Base-by-base conservation (phyloP, 1,140 invertebrate species). In the Drosophila lacteicornis region DNA sequence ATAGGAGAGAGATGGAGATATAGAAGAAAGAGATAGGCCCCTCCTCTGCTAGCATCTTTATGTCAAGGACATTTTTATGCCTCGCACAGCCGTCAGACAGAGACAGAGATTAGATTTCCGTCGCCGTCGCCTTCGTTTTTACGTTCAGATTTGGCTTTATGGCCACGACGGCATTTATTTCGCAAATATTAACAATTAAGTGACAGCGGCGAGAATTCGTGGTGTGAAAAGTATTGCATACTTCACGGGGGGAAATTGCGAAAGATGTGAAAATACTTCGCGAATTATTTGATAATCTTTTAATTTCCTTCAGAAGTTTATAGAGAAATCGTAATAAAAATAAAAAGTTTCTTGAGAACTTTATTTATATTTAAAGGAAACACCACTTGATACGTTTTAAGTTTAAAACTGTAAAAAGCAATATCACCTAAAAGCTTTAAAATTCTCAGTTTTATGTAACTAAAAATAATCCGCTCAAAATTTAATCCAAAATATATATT, bases 11-110 rank as follows among this genome's bases (percentile, higher is more conserved):
- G 59, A 65, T 33, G 17, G 51, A n/a, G 30, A 46, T 30, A 30
- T 12, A 12, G 46, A 4, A n/a, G 27, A 50, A 25, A 42, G 43
- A 50, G 25, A 12, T 42, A 53, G 13, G 13, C 51, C 9, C 19
- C 12, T 19, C 12, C 42, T 56, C 25, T 50, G 68, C 45, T 53
- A 79, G 45, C 65, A 61, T 74, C 79, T 82, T 82, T 82, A 75
- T 82, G 80, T 82, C 80, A 82, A 82, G 80, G 80, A 79, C 79
- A 82, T 59, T 82, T 73, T 82, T 82, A 80, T 80, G 68, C 57
- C 68, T 66, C 56, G 45, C 58, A 42, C 60, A 79, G 49, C 75
- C 55, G 66, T 53, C 53, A 38, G 46, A 38, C 49, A 27, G 30
- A 36, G 45, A 58, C 43, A 60, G 56, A 78, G 75, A 78, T 78